Evolutionary conservation across 2,888 invertebrate species (phyloP).

Genomic region (Sminthurinus aureus): DNA sequence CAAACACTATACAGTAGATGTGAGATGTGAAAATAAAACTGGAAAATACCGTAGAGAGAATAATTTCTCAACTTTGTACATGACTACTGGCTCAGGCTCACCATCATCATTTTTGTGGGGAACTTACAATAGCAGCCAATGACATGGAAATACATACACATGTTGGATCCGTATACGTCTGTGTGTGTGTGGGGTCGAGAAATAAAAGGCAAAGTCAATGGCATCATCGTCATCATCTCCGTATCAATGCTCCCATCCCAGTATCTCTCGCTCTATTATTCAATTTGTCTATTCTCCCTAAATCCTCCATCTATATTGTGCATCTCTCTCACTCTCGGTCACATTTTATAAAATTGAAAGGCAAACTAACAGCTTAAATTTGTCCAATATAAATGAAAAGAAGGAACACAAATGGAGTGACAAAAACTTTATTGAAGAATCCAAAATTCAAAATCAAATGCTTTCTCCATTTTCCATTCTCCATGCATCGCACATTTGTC

Average conservation of each 20-base stretch:
- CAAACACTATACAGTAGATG: not conserved
- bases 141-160: not conserved
- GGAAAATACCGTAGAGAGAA: not conserved
- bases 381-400: not conserved
- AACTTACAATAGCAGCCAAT: not conserved
- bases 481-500: not conserved
- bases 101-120: not conserved
- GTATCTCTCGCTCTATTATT: constrained; percentile 18
- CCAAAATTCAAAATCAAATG: not conserved
- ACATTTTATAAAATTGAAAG: not conserved
- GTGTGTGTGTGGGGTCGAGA: not conserved
- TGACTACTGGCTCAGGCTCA: too few relatives aligned
- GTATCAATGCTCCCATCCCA: constrained; percentile 8
- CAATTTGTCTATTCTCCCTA: constrained; percentile 25
- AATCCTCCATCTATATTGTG: not conserved
- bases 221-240: constrained; percentile 26
- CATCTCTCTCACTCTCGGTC: not conserved
- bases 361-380: constrained; percentile 10
- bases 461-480: not conserved
- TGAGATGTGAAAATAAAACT: constrained; percentile 4
- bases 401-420: not conserved
- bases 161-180: not conserved
- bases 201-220: constrained; percentile 28
- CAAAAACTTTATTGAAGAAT: constrained; percentile 11
- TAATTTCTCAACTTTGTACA: not conserved